Conservation (phyloP, 1,140 invertebrate genomes). For the Drosophila ironensis region DNA sequence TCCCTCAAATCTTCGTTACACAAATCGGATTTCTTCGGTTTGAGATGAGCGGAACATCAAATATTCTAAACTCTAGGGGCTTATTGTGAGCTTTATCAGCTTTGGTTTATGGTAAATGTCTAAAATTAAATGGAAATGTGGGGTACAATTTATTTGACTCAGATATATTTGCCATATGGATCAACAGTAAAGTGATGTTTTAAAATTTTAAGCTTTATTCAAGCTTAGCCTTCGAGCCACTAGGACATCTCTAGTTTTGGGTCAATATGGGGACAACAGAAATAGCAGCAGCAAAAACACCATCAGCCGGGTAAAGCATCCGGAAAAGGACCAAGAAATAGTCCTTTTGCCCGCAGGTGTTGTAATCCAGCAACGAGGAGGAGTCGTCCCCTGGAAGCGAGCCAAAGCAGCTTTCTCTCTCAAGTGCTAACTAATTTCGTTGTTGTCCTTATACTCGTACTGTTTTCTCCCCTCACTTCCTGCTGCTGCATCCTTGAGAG, state of each 20-base stretch:
- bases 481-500: constrained; percentile 15
- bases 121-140: too few relatives aligned
- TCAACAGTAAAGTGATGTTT: not conserved
- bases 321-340: constrained; percentile 7
- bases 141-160: too few relatives aligned
- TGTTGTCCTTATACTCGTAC: constrained; percentile 46
- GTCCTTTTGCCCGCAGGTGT: constrained; percentile 67
- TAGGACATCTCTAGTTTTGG: constrained; percentile 18
- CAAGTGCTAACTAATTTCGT: constrained; percentile 77
- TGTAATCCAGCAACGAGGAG: constrained; percentile 69
- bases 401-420: constrained; percentile 65
- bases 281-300: not conserved
- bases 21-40: too few relatives aligned
- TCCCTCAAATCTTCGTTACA: not conserved
- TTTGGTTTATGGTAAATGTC: too few relatives aligned
- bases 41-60: too few relatives aligned
- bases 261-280: constrained; percentile 6
- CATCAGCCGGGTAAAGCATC: too few relatives aligned
- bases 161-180: too few relatives aligned
- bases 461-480: not conserved
- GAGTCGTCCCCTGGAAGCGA: constrained; percentile 60
- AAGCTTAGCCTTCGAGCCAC: not conserved
- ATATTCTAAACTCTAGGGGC: too few relatives aligned
- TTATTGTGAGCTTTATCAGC: too few relatives aligned
- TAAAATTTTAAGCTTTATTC: not conserved